These are phyloP conservation scores for Ormyrus labotus DNA, from an alignment of 2,888 invertebrate species.

Conservation along the genomic window DNA sequence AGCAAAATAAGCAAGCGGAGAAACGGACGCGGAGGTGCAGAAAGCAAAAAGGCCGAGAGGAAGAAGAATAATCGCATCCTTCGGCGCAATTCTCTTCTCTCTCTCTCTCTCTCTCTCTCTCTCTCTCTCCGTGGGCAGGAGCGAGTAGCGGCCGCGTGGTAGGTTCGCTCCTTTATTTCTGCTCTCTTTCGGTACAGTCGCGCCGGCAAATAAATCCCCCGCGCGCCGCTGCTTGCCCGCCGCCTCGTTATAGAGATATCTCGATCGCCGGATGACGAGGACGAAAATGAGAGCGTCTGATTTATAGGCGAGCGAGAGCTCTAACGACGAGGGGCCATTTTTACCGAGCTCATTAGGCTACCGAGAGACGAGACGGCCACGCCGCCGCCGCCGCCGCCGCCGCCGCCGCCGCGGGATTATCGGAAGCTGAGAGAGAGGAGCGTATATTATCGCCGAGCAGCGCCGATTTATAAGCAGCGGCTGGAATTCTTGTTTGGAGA, in stretches of 20 bases:
- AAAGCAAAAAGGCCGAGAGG: background rate
- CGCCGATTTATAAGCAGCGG: too few relatives aligned
- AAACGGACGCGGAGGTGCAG: background rate
- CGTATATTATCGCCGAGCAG: too few relatives aligned
- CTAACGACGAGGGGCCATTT: too few relatives aligned
- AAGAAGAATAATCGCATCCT: conserved; percentile 57
- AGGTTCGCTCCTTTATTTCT: conserved; percentile 58
- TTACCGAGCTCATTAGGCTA: too few relatives aligned
- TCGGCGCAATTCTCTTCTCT: conserved; percentile 37
- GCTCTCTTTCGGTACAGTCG: conserved; percentile 56
- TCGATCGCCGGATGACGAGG: background rate
- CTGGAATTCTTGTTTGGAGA: too few relatives aligned
- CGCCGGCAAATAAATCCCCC: conserved; percentile 33
- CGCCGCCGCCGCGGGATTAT: too few relatives aligned
- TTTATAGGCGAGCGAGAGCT: too few relatives aligned
- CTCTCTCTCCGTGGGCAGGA: conserved; percentile 56
- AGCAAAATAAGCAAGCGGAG: conserved; percentile 15
- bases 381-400: too few relatives aligned
- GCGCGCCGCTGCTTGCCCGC: background rate
- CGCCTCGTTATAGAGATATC: conserved; percentile 1
- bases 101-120: too few relatives aligned
- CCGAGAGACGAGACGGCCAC: too few relatives aligned
- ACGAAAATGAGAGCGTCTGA: too few relatives aligned
- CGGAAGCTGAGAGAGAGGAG: too few relatives aligned
- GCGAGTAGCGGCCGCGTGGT: conserved; percentile 57